Evolutionary conservation across 2,113 vertebrate species (phyloP).

Genomic region (Gallinago paraguaiae): DNA sequence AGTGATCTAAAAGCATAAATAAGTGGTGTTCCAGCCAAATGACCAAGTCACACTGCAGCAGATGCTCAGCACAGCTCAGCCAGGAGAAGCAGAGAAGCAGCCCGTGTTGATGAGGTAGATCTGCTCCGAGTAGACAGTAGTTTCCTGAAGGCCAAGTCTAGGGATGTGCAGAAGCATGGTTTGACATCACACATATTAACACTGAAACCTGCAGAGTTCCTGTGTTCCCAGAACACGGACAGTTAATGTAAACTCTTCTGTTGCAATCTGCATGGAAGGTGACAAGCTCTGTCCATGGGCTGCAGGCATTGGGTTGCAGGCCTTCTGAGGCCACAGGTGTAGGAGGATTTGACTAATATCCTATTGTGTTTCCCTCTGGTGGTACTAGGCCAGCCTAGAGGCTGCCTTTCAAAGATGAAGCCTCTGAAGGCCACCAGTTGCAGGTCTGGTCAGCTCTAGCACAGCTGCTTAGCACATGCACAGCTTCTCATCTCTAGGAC

Average conservation of each 20-base stretch:
- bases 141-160: neutral
- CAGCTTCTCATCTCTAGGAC: neutral
- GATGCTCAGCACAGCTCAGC: neutral
- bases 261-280: neutral
- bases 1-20: neutral
- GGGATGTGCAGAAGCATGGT: neutral
- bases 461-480: neutral
- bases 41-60: neutral
- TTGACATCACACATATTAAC: neutral
- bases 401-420: neutral
- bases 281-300: neutral
- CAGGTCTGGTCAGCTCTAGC: neutral
- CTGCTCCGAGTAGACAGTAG: neutral
- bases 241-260: neutral
- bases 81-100: neutral
- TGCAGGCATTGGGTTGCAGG: neutral
- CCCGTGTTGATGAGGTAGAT: neutral
- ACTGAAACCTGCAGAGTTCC: neutral
- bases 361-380: neutral
- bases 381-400: neutral
- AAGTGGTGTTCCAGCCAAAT: neutral
- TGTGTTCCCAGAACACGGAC: neutral
- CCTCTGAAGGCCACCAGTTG: neutral
- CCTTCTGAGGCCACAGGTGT: neutral
- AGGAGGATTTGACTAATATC: neutral